Percentiles rank a stretch among this genome's conserved stretches.
Conservation (phyloP, 2,113 vertebrate genomes). For the Dendrocopos noguchii region DNA sequence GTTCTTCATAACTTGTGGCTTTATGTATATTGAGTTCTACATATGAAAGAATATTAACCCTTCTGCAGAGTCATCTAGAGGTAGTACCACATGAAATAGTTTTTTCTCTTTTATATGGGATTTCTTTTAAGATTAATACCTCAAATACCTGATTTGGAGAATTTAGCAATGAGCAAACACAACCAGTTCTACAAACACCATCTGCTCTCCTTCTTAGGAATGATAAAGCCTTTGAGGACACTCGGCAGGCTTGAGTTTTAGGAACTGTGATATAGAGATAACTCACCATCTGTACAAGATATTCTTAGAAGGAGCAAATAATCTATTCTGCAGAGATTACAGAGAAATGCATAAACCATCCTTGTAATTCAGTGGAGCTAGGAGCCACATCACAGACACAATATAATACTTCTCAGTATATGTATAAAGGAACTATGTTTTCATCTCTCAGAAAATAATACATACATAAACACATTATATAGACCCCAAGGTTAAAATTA, state of each 20-base stretch:
- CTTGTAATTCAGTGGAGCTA: not conserved
- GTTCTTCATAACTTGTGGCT: conserved; percentile 44
- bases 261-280: conserved; percentile 6
- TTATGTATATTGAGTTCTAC: not conserved
- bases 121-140: conserved; percentile 29
- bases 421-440: not conserved
- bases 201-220: not conserved
- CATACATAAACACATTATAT: not conserved
- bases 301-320: not conserved
- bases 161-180: not conserved
- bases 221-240: not conserved
- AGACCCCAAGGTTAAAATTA: not conserved
- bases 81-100: not conserved
- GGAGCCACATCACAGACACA: not conserved
- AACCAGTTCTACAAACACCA: not conserved
- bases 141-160: not conserved
- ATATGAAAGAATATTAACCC: conserved; percentile 1
- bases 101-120: not conserved
- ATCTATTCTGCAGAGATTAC: not conserved
- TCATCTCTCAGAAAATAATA: not conserved
- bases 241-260: not conserved
- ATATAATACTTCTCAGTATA: not conserved
- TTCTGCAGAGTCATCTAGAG: conserved; percentile 25
- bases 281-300: not conserved
- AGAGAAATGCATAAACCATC: not conserved